phyloP scores from a whole-genome alignment of 2,888 invertebrate species.

The Automeris io region DNA sequence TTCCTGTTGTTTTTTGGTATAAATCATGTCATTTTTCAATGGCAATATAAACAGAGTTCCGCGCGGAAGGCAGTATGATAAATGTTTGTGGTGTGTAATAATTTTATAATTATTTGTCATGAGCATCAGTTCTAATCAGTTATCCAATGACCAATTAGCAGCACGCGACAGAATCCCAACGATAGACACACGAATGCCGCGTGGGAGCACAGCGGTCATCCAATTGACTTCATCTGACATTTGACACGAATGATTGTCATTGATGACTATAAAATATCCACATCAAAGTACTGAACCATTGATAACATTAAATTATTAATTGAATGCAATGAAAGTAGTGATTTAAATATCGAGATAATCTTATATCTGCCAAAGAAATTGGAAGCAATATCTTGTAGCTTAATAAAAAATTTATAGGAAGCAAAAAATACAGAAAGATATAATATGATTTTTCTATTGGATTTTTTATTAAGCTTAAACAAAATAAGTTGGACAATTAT shows the following conservation, averaged over 20 bases:
- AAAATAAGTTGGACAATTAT: too few species aligned
- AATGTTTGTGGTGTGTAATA: too few species aligned
- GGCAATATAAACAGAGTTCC: too few species aligned
- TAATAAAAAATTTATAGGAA: too few species aligned
- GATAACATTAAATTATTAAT: neutral
- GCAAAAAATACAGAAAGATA: too few species aligned
- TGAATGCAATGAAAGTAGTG: neutral
- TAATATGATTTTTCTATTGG: too few species aligned
- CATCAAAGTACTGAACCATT: neutral
- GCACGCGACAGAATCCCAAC: neutral
- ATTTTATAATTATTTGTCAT: too few species aligned
- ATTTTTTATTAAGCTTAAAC: too few species aligned
- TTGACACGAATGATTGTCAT: neutral
- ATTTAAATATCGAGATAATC: neutral
- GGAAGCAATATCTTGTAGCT: slow-evolving; percentile 9
- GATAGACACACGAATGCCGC: neutral
- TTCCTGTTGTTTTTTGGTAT: too few species aligned
- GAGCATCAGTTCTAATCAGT: too few species aligned
- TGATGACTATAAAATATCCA: neutral
- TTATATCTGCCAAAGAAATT: neutral
- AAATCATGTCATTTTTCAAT: too few species aligned
- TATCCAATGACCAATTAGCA: neutral
- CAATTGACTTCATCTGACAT: slow-evolving; percentile 4
- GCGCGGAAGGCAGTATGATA: too few species aligned
- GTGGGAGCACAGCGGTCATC: neutral